Conservation (phyloP, 1,140 invertebrate species). For the Diorhabda carinulata region DNA sequence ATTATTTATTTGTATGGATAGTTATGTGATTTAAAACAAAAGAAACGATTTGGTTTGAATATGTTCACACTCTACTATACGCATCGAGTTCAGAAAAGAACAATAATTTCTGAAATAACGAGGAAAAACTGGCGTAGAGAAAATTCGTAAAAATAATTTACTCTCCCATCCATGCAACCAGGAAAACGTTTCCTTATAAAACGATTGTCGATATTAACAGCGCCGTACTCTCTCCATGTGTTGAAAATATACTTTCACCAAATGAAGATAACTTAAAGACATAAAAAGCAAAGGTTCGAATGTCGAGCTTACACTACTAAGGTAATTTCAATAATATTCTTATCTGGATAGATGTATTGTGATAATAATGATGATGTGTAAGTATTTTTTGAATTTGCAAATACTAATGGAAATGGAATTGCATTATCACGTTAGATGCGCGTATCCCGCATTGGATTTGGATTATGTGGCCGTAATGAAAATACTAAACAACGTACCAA, state of each 20-base stretch:
- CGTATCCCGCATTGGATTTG: too few species aligned
- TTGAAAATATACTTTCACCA: background rate
- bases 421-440: too few species aligned
- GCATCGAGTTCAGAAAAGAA: constrained; percentile 2
- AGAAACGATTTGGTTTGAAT: background rate
- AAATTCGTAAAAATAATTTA: constrained; percentile 10
- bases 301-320: too few species aligned
- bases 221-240: background rate
- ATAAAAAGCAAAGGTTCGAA: too few species aligned
- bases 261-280: too few species aligned
- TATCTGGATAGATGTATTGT: too few species aligned
- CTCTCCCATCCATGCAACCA: constrained; percentile 7
- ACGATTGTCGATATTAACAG: background rate
- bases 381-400: too few species aligned
- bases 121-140: constrained; percentile 3
- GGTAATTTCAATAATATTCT: too few species aligned
- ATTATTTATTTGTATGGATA: background rate
- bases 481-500: too few species aligned
- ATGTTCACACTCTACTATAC: constrained; percentile 9
- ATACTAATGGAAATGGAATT: too few species aligned
- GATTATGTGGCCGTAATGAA: too few species aligned
- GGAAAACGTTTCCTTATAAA: constrained; percentile 9
- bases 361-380: too few species aligned
- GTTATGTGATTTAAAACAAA: background rate
- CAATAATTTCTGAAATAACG: constrained; percentile 10